A percentile compares a stretch with the other conserved stretches of the same genome.
Evolutionary conservation across 2,113 vertebrate species (phyloP).

Genomic region (Oenanthe melanoleuca): DNA sequence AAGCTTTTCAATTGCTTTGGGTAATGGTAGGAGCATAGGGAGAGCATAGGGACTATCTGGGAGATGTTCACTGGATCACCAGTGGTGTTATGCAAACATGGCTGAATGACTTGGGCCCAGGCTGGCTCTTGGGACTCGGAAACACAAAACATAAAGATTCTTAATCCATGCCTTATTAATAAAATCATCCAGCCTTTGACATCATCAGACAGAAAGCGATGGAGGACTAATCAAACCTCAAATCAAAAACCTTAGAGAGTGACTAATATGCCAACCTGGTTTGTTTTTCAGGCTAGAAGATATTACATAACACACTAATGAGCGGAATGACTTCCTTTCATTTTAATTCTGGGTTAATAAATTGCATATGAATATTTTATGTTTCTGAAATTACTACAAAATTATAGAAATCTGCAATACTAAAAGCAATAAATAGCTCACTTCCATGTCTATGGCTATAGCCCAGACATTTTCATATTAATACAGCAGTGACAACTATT

Average conservation of each 20-base stretch:
- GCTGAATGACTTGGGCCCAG: background rate
- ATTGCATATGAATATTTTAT: background rate
- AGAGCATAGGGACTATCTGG: background rate
- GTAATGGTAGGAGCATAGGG: accelerated
- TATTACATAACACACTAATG: background rate
- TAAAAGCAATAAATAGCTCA: background rate
- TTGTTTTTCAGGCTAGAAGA: background rate
- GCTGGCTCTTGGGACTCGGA: background rate
- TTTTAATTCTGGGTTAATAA: background rate
- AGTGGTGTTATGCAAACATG: background rate
- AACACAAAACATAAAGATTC: background rate
- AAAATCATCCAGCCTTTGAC: background rate
- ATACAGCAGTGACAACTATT: background rate
- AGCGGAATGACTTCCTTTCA: background rate
- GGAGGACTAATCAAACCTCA: background rate
- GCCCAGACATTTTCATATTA: background rate
- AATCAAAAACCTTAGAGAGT: background rate
- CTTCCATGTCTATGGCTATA: background rate
- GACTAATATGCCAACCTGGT: background rate
- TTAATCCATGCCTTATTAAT: background rate
- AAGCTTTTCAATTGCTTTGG: background rate
- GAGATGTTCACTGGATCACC: background rate
- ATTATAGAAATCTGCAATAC: background rate
- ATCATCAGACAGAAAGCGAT: background rate
- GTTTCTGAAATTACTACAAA: background rate